These are phyloP conservation scores for Mystacides longicornis DNA, from an alignment of 2,888 invertebrate species.

Conservation along the genomic window DNA sequence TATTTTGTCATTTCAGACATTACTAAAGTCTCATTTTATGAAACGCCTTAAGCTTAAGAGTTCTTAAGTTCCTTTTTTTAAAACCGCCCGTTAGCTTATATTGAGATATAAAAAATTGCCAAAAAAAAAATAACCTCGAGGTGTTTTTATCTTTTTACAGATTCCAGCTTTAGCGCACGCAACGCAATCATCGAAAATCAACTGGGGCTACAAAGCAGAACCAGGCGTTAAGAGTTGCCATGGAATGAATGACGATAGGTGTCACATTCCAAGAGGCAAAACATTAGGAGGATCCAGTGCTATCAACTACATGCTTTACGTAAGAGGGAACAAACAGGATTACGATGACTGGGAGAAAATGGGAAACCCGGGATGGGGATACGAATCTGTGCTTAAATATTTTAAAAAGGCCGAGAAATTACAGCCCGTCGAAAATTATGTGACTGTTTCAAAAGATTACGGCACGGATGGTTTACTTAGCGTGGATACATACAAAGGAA, in stretches of 20 bases:
- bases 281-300: constrained; percentile 55
- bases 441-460: constrained; percentile 33
- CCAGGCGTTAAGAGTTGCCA: constrained; percentile 38
- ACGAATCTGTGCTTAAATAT: constrained; percentile 41
- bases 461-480: constrained; percentile 38
- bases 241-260: constrained; percentile 36
- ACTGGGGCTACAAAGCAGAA: constrained; percentile 51
- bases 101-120: too few relatives aligned
- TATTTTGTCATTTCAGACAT: too few relatives aligned
- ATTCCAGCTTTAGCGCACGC: constrained; percentile 35
- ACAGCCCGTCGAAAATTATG: constrained; percentile 27
- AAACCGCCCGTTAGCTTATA: too few relatives aligned
- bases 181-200: constrained; percentile 36
- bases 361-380: constrained; percentile 51
- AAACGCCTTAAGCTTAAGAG: too few relatives aligned
- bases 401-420: constrained; percentile 48
- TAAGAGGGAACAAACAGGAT: constrained; percentile 49
- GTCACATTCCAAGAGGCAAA: constrained; percentile 57
- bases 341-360: constrained; percentile 48
- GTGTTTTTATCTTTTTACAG: constrained; percentile 32
- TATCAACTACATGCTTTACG: constrained; percentile 55
- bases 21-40: too few relatives aligned
- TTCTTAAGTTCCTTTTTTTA: too few relatives aligned
- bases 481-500: constrained; percentile 33
- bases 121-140: too few relatives aligned